phyloP scores from a whole-genome alignment of 2,888 invertebrate species.

The Adelognathus sp. region DNA sequence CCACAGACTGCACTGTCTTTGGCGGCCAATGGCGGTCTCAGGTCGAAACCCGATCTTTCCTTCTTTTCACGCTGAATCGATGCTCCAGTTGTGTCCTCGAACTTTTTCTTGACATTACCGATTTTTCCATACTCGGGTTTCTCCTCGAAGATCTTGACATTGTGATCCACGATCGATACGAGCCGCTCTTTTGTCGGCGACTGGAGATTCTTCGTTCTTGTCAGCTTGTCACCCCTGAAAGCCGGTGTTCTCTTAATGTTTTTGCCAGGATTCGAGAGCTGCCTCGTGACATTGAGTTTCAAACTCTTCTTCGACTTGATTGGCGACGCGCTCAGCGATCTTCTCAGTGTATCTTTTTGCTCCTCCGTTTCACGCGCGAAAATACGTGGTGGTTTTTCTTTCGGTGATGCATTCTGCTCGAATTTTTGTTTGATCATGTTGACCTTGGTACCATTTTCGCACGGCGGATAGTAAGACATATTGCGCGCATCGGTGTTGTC shows the following conservation, averaged over 20 bases:
- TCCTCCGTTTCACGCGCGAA: not conserved
- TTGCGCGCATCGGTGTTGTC: not conserved
- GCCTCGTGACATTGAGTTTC: constrained; percentile 79
- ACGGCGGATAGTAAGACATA: constrained; percentile 50
- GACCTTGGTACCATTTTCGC: constrained; percentile 55
- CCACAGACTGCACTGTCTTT: constrained; percentile 39
- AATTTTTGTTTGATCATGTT: constrained; percentile 61
- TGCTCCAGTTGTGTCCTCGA: constrained; percentile 46
- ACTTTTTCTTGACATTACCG: constrained; percentile 60
- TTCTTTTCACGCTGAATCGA: constrained; percentile 3
- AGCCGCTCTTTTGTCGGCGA: constrained; percentile 62
- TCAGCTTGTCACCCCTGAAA: constrained; percentile 82
- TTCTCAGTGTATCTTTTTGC: constrained; percentile 40
- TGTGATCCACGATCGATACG: constrained; percentile 61
- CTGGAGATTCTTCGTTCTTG: constrained; percentile 59
- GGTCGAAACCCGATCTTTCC: too few species aligned
- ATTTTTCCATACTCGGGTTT: constrained; percentile 63
- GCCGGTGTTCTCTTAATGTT: constrained; percentile 84
- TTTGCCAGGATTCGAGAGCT: constrained; percentile 83
- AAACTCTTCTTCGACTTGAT: constrained; percentile 57
- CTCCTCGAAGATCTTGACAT: constrained; percentile 65
- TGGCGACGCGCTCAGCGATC: constrained; percentile 58
- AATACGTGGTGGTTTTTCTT: constrained; percentile 3
- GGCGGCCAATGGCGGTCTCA: not conserved
- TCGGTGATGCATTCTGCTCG: constrained; percentile 41